Percentiles rank a stretch among this genome's conserved stretches.
Evolutionary conservation across 2,113 vertebrate genomes (phyloP).

Genomic region (Microtus pennsylvanicus): DNA sequence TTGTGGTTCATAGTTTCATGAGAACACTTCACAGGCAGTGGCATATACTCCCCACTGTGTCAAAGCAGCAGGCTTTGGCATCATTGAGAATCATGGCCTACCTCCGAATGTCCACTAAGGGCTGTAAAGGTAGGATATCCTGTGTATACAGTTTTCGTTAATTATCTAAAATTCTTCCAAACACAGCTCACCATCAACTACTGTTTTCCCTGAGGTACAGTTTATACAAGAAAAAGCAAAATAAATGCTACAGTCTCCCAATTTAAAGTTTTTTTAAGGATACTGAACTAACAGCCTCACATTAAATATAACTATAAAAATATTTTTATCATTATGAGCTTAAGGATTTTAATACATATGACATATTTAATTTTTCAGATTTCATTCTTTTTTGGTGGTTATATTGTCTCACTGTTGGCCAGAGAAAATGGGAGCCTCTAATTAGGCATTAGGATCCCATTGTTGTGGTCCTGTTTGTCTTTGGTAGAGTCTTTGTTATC

Average conservation of each 20-base stretch:
- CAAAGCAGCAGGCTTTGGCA: not conserved
- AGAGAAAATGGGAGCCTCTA: conserved; percentile 60
- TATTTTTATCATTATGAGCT: conserved; percentile 59
- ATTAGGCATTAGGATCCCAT: conserved; percentile 48
- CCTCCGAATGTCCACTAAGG: not conserved
- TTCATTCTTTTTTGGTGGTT: conserved; percentile 56
- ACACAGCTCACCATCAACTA: not conserved
- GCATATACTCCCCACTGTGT: not conserved
- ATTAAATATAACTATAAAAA: conserved; percentile 37
- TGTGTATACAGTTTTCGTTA: not conserved
- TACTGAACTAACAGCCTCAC: conserved; percentile 25
- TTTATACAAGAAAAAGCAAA: conserved; percentile 24
- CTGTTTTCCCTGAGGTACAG: not conserved
- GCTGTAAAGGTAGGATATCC: not conserved
- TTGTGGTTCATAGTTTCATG: not conserved
- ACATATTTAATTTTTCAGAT: conserved; percentile 54
- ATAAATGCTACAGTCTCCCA: not conserved
- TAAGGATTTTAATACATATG: conserved; percentile 51
- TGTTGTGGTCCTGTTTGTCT: conserved; percentile 49
- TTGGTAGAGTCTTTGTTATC: conserved; percentile 71
- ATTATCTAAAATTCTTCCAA: conserved; percentile 4
- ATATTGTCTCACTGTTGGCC: conserved; percentile 45
- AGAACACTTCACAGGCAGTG: not conserved
- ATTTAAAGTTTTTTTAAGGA: conserved; percentile 9
- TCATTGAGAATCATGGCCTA: not conserved